These are phyloP conservation scores for Ceratotherium simum DNA, from an alignment of 2,113 vertebrate species.

Conservation along the genomic window DNA sequence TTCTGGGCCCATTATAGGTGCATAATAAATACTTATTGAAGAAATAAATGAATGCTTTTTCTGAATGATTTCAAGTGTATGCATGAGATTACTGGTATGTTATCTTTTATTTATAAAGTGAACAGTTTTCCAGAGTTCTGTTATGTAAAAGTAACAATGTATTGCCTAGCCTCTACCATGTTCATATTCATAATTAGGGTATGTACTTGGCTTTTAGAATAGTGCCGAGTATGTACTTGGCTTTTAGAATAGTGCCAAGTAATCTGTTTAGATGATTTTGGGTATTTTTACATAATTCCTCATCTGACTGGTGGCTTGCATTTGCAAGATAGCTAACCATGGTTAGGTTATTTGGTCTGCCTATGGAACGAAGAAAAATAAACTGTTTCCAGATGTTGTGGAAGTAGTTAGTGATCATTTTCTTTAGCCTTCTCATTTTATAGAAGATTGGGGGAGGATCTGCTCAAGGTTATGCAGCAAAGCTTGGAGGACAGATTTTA, in stretches of 20 bases:
- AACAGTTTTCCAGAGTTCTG: background rate
- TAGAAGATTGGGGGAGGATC: background rate
- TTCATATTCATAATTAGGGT: background rate
- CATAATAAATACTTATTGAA: slow-evolving; percentile 18
- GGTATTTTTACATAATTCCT: background rate
- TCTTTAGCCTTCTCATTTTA: background rate
- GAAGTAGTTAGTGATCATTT: background rate
- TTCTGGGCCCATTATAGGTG: background rate
- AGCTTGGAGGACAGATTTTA: slow-evolving; percentile 1
- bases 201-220: background rate
- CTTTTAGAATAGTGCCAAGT: background rate
- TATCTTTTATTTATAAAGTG: background rate
- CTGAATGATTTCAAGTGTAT: background rate
- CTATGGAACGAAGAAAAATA: background rate
- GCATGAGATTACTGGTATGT: background rate
- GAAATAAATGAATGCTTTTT: slow-evolving; percentile 23
- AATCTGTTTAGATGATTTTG: slow-evolving; percentile 38
- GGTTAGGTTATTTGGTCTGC: slow-evolving; percentile 22
- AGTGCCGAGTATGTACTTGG: background rate
- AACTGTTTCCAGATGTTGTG: background rate
- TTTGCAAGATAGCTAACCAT: slow-evolving; percentile 39
- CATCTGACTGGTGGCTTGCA: background rate
- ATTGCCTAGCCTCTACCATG: background rate
- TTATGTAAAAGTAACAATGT: slow-evolving; percentile 24
- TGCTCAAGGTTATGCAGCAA: background rate